Base-by-base conservation (phyloP, 2,888 invertebrate genomes). In the Eupithecia exiguata region DNA sequence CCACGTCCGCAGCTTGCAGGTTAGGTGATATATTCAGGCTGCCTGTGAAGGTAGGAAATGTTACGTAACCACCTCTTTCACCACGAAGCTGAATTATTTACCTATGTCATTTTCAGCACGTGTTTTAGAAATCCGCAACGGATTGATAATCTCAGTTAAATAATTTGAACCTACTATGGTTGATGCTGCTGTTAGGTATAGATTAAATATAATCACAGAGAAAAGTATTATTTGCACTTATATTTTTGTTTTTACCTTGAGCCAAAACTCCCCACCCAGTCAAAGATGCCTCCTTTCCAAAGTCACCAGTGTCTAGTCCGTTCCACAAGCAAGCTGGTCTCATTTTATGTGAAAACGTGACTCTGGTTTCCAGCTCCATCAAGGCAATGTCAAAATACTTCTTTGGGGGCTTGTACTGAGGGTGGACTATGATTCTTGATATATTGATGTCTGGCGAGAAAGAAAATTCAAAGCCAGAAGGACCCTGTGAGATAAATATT, bases 201-300 rank as follows among this genome's bases (percentile, higher is more conserved):
- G 14, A 40, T 36, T 36, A 40, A 16, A 18, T 16, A 46, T 46
- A 18, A 46, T 46, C 6, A 46, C 5, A 18, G 5, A 67, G n/a
- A 21, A 21, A 67, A 43, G 25, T 67, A 30, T 14, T 67, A 18
- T 68, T 68, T 40, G 18, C 12, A 16, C 1, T 58, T 14, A 61
- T 12, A 14, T n/a, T n/a, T n/a, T n/a, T n/a, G n/a, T n/a, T n/a
- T n/a, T n/a, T n/a, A n/a, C n/a, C n/a, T 79, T 83, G 77, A 71
- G 86, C 82, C 0, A 87, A 79, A 21, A 86, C 87, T 0, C 92
- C 91, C 92, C 92, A 92, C 6, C 92, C 92, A 65, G 91, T 88
- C 3, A 89, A 71, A 3, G 84, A 84, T 3, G 85, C 89, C 25
- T 84, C 76, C 0, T 66, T 38, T 5, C 87, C 86, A 49, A 87